Evolutionary conservation across 2,888 invertebrate genomes (phyloP).

Genomic region (Ernsta delagoae): DNA sequence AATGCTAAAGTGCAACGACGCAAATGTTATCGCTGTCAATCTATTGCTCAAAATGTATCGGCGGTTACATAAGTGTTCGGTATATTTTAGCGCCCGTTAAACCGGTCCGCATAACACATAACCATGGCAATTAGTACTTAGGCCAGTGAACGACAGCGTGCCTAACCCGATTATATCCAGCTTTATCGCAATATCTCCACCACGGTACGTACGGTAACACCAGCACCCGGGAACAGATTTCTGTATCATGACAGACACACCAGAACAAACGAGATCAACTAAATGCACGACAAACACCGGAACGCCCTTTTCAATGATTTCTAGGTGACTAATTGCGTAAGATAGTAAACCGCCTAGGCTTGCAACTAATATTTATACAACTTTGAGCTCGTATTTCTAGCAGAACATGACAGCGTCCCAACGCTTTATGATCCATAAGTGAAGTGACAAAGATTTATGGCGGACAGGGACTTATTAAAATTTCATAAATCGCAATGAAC

Average conservation of each 20-base stretch:
- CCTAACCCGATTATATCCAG: constrained; percentile 75
- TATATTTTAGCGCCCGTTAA: constrained; percentile 69
- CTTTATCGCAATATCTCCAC: constrained; percentile 69
- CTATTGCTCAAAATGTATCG: constrained; percentile 56
- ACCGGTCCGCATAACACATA: constrained; percentile 69
- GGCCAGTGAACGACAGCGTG: constrained; percentile 76
- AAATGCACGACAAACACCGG: constrained; percentile 50
- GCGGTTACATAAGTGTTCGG: constrained; percentile 65
- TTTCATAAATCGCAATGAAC: background rate
- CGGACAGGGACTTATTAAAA: constrained; percentile 32
- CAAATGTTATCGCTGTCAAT: constrained; percentile 71
- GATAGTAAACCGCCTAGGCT: constrained; percentile 48
- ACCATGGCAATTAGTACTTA: constrained; percentile 76
- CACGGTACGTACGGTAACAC: constrained; percentile 50
- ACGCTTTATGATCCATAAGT: constrained; percentile 37
- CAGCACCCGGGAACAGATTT: constrained; percentile 70
- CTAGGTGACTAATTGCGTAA: constrained; percentile 53
- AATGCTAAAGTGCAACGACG: no score
- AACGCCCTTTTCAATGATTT: constrained; percentile 55
- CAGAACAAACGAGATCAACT: constrained; percentile 62
- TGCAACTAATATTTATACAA: constrained; percentile 29
- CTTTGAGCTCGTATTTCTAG: constrained; percentile 55
- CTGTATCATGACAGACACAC: constrained; percentile 61
- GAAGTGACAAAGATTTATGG: constrained; percentile 56
- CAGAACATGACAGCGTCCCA: constrained; percentile 53